These are phyloP conservation scores for Oppia nitens DNA, from an alignment of 1,140 invertebrate species.

Conservation along the genomic window DNA sequence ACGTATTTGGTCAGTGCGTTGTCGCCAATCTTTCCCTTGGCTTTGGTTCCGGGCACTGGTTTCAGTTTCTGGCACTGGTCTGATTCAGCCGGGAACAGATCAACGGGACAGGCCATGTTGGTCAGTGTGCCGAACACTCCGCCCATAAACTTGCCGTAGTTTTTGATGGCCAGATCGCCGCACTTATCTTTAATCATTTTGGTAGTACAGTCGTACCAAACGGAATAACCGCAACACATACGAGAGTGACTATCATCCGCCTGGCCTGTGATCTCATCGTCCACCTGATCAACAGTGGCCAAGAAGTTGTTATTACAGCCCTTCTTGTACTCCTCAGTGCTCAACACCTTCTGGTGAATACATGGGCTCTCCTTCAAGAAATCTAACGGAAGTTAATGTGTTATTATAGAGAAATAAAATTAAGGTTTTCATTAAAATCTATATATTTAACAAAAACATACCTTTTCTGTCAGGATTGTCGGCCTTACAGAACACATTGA, in stretches of 20 bases:
- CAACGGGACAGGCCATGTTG: slow-evolving; percentile 11
- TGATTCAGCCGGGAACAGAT: slow-evolving; percentile 6
- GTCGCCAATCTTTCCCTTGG: slow-evolving; percentile 13
- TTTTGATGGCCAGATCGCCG: not conserved
- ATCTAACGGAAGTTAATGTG: not conserved
- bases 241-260: slow-evolving; percentile 9
- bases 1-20: slow-evolving; percentile 13
- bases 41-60: not conserved
- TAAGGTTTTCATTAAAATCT: not conserved
- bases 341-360: slow-evolving; percentile 17
- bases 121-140: slow-evolving; percentile 11
- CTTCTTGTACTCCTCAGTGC: slow-evolving; percentile 9
- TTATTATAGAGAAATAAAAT: not conserved
- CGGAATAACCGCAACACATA: slow-evolving; percentile 11
- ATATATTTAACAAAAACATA: slow-evolving; percentile 7
- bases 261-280: not conserved
- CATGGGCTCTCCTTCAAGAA: slow-evolving; percentile 19
- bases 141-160: slow-evolving; percentile 1
- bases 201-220: slow-evolving; percentile 7
- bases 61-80: slow-evolving; percentile 3
- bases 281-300: slow-evolving; percentile 12
- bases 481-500: slow-evolving; percentile 20
- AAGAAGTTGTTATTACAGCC: slow-evolving; percentile 15
- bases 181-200: slow-evolving; percentile 13
- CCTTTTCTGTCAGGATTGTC: not conserved